These are phyloP conservation scores for Halcyon smyrnensis DNA, from an alignment of 2,797 vertebrate genomes.

Conservation along the genomic window DNA sequence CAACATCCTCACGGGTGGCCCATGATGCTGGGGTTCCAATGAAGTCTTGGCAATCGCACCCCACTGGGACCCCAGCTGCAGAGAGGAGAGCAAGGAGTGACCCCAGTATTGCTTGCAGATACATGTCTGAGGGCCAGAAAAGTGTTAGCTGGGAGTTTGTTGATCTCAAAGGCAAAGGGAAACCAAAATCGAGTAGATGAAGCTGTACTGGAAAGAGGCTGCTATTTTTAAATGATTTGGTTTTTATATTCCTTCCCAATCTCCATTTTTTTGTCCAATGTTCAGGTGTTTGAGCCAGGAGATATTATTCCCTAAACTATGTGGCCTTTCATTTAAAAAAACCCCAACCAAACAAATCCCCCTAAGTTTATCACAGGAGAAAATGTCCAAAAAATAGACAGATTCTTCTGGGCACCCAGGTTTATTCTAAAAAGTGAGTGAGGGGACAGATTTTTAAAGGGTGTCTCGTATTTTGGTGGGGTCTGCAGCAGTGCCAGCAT, in stretches of 20 bases:
- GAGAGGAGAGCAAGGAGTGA: not conserved
- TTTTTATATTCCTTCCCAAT: not conserved
- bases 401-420: not conserved
- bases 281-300: not conserved
- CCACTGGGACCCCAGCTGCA: accelerated
- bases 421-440: not conserved
- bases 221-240: not conserved
- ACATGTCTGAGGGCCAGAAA: not conserved
- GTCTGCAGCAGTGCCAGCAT: not conserved
- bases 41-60: too few relatives aligned
- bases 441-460: not conserved
- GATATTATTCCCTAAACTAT: not conserved
- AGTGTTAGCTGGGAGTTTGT: accelerated
- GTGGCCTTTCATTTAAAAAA: not conserved
- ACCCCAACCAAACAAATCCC: not conserved
- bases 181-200: not conserved
- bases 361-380: not conserved
- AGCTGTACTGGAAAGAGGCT: not conserved
- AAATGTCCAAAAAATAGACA: not conserved
- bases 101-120: not conserved
- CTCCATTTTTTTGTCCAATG: not conserved
- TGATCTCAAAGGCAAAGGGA: not conserved
- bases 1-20: not conserved
- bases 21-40: accelerated
- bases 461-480: accelerated